Evolutionary conservation across 2,888 invertebrate genomes (phyloP).

Genomic region (Perdita meconis): DNA sequence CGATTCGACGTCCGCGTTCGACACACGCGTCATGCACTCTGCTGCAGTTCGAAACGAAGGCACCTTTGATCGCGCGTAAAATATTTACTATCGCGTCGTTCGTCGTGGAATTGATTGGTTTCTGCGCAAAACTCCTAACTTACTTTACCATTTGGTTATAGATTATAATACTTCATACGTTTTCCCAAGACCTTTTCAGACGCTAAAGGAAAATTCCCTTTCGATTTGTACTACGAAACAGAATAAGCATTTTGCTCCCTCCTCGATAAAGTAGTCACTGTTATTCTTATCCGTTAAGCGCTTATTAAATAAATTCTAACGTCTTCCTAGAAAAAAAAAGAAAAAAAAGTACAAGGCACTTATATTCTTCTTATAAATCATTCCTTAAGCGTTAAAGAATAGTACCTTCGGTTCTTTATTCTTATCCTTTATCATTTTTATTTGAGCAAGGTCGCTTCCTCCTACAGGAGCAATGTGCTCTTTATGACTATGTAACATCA

Average conservation of each 20-base stretch:
- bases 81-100: conserved; percentile 5
- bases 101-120: conserved; percentile 20
- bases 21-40: conserved; percentile 20
- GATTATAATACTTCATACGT: conserved; percentile 50
- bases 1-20: conserved; percentile 36
- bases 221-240: conserved; percentile 48
- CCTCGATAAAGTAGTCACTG: conserved; percentile 12
- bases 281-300: conserved; percentile 12
- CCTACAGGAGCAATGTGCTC: not conserved
- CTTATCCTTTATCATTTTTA: not conserved
- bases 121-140: conserved; percentile 20
- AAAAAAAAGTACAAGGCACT: conserved; percentile 34
- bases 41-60: conserved; percentile 12
- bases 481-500: conserved; percentile 2
- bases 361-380: conserved; percentile 8
- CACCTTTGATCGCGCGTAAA: conserved; percentile 21
- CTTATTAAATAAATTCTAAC: conserved; percentile 44
- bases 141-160: conserved; percentile 49
- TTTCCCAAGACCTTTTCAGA: conserved; percentile 18
- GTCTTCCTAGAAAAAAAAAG: conserved; percentile 24
- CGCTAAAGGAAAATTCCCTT: not conserved
- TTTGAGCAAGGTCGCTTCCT: not conserved
- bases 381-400: conserved; percentile 14
- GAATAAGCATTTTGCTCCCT: conserved; percentile 8
- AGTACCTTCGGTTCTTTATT: conserved; percentile 13